Evolutionary conservation across 2,113 vertebrate species (phyloP), one percentile per base, ranked within the genome.

Genomic region (Riparia riparia): DNA sequence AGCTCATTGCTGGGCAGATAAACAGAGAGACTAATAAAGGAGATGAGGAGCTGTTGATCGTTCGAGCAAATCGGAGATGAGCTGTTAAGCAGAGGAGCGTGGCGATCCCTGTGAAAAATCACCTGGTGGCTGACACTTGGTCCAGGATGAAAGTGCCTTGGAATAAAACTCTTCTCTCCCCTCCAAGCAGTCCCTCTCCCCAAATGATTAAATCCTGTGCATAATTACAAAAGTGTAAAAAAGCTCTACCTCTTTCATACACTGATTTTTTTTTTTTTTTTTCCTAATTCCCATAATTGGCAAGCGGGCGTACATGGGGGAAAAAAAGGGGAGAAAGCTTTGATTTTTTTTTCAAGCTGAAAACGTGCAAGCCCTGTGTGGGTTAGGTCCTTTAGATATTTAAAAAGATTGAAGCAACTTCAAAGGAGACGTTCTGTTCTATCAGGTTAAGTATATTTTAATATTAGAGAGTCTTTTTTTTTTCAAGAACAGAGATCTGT

Each of bases 331-430:
- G 86, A 94, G 76, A 94, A 95, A 90, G 76, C 96, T 96, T 96
- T 96, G 93, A 96, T 95, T 89, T 94, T 94, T 86, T 93, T 86
- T 94, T 82, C 72, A 88, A 73, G 44, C 76, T 93, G 88, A 93
- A 93, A 95, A 93, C 45, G 88, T 94, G 82, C 82, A 92, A 94
- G 92, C 85, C 90, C 92, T 97, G 92, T 96, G 95, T 95, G 96
- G 68, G 60, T 94, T 96, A 91, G 93, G 88, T 95, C 90, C 93
- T 95, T 96, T 90, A 97, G 95, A 97, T 96, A 96, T 89, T 96
- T 96, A 94, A 96, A 96, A 95, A 95, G 93, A 95, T 93, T 96
- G 95, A 97, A 96, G 72, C 85, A 92, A 96, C 95, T 95, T 96
- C 96, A 97, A 95, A 96, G 96, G 95, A 96, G 95, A 92, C 11